Base-by-base conservation (phyloP, 2,797 vertebrate genomes). In the Scleropages formosus region DNA sequence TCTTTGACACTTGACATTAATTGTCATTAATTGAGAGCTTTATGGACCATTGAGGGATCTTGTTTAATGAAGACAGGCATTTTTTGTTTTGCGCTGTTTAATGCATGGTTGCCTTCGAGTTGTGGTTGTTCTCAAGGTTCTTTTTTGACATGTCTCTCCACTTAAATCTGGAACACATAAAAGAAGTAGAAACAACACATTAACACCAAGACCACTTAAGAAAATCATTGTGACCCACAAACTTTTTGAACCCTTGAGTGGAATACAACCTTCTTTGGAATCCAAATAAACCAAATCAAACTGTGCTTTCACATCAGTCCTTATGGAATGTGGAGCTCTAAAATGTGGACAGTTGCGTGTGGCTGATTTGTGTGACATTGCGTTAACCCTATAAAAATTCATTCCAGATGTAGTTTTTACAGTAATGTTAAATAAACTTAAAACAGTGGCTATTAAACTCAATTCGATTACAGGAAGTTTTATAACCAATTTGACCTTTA, bases 81-180 rank as follows among this genome's bases (percentile, higher is more conserved):
- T 67, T n/a, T 56, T 49, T 51, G 46, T 51, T 75, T 79, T 82
- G 81, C 80, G 70, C 72, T 70, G 83, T 86, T 85, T 65, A 81
- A 78, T 81, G 83, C 78, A 80, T 79, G 72, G 84, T 77, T 65
- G 59, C 76, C 86, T 85, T 72, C 76, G 78, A 84, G 78, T 62
- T 12, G 53, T 56, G 26, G 67, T 16, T 56, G 83, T 82, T 12
- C 72, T 83, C 81, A 74, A 76, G 77, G 77, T 84, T 75, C 66
- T 87, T 78, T 78, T 80, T 76, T 79, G 80, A 82, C 73, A 80
- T 77, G 67, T 79, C 79, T 79, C 84, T 84, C 85, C 87, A 87
- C 87, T 88, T 88, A 90, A 77, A 86, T 87, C 92, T 93, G 89
- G 79, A 90, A 92, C 75, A 88, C 53, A 90, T 46, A 86, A 66